These are phyloP conservation scores for Lepidochitona cinerea DNA, from an alignment of 2,888 invertebrate species.

Conservation along the genomic window DNA sequence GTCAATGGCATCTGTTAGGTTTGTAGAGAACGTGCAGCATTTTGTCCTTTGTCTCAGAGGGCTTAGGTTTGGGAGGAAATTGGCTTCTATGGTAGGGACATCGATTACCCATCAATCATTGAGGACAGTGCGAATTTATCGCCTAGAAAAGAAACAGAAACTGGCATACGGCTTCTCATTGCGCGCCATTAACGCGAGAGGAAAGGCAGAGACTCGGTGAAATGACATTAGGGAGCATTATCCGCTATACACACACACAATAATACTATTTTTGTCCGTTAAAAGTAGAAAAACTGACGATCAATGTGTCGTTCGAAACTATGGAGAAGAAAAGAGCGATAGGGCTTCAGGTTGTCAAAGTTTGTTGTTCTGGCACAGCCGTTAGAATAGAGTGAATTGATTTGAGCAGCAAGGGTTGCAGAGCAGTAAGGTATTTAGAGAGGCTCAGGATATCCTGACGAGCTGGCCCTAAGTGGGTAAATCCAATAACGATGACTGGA, in stretches of 20 bases:
- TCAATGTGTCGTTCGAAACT: background rate
- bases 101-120: background rate
- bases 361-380: background rate
- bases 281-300: background rate
- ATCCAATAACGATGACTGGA: slow-evolving; percentile 6
- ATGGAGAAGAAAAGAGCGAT: background rate
- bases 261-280: slow-evolving; percentile 2
- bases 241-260: background rate
- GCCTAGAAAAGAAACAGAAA: slow-evolving; percentile 4
- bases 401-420: background rate
- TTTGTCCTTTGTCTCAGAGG: background rate
- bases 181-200: background rate
- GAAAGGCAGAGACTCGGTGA: background rate
- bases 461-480: slow-evolving; percentile 2
- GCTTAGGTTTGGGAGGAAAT: background rate
- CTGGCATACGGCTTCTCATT: slow-evolving; percentile 3
- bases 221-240: slow-evolving; percentile 6
- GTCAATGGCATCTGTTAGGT: background rate
- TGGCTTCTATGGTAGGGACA: background rate
- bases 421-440: slow-evolving; percentile 5
- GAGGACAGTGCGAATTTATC: slow-evolving; percentile 2
- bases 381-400: background rate
- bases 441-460: background rate
- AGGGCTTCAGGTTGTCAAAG: background rate
- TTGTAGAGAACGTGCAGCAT: background rate